Evolutionary conservation across 1,140 invertebrate genomes (phyloP).

Genomic region (Orussus abietinus): DNA sequence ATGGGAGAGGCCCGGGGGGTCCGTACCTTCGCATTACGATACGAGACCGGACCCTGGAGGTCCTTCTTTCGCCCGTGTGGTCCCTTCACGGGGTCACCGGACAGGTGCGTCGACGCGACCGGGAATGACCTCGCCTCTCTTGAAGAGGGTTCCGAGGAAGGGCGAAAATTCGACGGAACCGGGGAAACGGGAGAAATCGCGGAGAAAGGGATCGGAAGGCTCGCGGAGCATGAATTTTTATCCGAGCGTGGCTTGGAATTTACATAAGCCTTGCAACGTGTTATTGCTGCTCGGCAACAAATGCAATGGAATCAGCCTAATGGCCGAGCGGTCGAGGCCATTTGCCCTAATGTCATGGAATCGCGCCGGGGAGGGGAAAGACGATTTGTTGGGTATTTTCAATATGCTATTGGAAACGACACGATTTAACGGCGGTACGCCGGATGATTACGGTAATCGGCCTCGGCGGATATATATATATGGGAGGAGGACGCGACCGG

Average conservation of each 20-base stretch:
- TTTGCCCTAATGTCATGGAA: slow-evolving; percentile 49
- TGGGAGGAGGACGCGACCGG: too few relatives aligned
- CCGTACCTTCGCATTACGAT: slow-evolving; percentile 50
- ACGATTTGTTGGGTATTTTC: slow-evolving; percentile 22
- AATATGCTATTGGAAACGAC: too few relatives aligned
- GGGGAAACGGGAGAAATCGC: too few relatives aligned
- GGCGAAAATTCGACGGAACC: slow-evolving; percentile 21
- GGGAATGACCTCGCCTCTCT: slow-evolving; percentile 19
- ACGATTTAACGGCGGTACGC: too few relatives aligned
- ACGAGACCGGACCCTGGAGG: slow-evolving; percentile 48
- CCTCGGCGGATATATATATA: too few relatives aligned
- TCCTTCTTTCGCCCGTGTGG: too few relatives aligned
- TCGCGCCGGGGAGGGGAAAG: slow-evolving; percentile 16
- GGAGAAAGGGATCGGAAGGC: slow-evolving; percentile 12
- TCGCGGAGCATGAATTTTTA: slow-evolving; percentile 45
- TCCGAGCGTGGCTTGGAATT: slow-evolving; percentile 42
- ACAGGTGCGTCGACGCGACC: slow-evolving; percentile 8
- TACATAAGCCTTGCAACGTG: slow-evolving; percentile 43
- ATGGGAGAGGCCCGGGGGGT: slow-evolving; percentile 26
- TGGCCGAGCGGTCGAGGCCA: slow-evolving; percentile 44
- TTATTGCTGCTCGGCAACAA: slow-evolving; percentile 39
- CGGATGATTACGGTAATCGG: too few relatives aligned
- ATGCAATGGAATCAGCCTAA: slow-evolving; percentile 45
- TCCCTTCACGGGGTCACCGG: too few relatives aligned
- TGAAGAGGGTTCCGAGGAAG: too few relatives aligned